These are phyloP conservation scores for Seira ritae DNA, from an alignment of 2,888 invertebrate genomes.

Conservation along the genomic window DNA sequence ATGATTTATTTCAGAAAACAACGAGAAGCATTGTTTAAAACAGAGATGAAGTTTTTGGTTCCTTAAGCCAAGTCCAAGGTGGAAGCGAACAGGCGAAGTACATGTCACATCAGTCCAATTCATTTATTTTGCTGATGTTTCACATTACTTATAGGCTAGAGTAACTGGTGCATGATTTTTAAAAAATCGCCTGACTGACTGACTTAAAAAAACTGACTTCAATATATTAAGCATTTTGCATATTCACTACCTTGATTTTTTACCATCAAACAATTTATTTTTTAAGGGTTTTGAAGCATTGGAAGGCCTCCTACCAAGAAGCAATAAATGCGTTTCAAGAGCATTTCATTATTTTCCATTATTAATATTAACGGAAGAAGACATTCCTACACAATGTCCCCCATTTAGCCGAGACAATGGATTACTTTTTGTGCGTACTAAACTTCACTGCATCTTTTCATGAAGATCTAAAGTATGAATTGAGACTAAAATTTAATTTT, in stretches of 20 bases:
- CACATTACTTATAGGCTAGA: background rate
- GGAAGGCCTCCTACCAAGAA: background rate
- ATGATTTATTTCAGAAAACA: background rate
- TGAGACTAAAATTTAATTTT: background rate
- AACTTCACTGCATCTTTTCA: background rate
- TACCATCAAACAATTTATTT: background rate
- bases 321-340: background rate
- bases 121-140: background rate
- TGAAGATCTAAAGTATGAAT: background rate
- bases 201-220: background rate
- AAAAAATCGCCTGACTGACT: too few species aligned
- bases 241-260: background rate
- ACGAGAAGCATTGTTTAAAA: background rate
- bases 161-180: too few species aligned
- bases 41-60: background rate
- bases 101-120: background rate
- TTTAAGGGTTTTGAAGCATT: background rate
- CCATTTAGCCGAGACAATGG: background rate
- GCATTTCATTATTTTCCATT: background rate
- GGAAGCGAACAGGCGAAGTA: background rate
- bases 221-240: background rate
- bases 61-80: background rate
- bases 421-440: background rate
- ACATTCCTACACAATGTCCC: background rate
- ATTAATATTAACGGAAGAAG: background rate